phyloP scores from a whole-genome alignment of 2,113 vertebrate species.

The Pionites leucogaster region DNA sequence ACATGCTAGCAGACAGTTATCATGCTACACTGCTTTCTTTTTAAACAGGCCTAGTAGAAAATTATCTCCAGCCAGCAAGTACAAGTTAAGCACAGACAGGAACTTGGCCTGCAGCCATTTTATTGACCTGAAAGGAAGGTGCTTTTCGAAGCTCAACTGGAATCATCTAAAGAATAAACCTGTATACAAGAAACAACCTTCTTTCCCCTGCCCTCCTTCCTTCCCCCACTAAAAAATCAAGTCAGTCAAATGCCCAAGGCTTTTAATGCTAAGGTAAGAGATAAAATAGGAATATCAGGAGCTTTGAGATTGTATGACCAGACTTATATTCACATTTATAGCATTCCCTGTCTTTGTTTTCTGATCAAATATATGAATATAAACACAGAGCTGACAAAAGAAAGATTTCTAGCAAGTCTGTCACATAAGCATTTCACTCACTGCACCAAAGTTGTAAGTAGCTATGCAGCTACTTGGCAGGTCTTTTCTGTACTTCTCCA shows the following conservation, averaged over 20 bases:
- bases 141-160: constrained; percentile 20
- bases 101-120: constrained; percentile 32
- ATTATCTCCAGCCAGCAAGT: constrained; percentile 6
- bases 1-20: neutral
- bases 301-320: neutral
- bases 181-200: neutral
- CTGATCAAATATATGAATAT: neutral
- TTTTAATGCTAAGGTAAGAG: neutral
- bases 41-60: neutral
- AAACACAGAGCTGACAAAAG: neutral
- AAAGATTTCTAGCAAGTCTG: neutral
- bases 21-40: neutral
- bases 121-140: constrained; percentile 40
- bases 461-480: neutral
- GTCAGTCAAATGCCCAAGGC: neutral
- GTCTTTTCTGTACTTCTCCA: neutral
- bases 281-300: neutral
- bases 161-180: neutral
- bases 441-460: neutral
- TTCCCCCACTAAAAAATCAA: neutral
- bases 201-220: neutral
- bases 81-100: constrained; percentile 12
- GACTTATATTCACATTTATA: neutral
- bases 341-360: neutral
- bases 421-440: neutral